Base-by-base conservation (phyloP, 1,140 invertebrate genomes). In the Drosophila takahashii region DNA sequence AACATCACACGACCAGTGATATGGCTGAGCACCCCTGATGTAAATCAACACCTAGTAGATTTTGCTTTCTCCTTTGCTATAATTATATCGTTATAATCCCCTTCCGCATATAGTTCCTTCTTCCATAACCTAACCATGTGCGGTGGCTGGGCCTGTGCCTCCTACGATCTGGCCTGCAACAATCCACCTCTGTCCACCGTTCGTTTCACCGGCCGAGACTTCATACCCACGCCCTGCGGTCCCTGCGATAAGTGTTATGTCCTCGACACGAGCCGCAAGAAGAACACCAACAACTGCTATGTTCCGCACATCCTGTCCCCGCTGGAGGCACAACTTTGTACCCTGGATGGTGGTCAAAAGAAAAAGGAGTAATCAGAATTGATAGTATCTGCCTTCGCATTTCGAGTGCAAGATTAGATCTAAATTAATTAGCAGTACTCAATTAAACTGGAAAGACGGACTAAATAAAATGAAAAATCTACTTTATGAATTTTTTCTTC, bases 61-160 rank as follows among this genome's bases (percentile, higher is more conserved):
- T 29, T 42, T 18, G 13, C 13, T 15, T 34, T 8, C 13, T 4
- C 9, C 36, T 15, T n/a, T 0, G 4, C 6, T 54, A 45, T 39
- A 9, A 16, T n/a, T 9, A 5, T 11, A 8, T 13, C 36, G 1
- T 9, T 39, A 5, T 8, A 13, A 2, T 7, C 7, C 8, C 4
- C 3, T 11, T 7, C 7, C 8, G 3, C 3, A 11, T 16, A 2
- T 9, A 27, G 59, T 47, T 45, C 2, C 16, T 15, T 13, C 11
- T 7, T 32, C 7, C 22, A 15, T 18, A n/a, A 8, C 41, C 9
- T 65, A 56, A 67, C 18, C 32, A 87, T 87, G 79, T 87, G 83
- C 53, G 83, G 79, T 9, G 84, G 83, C 50, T 89, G 84, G 79
- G 79, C 83, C 3, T 87, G 83, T 50, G 78, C 75, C 42, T 87